phyloP scores from a whole-genome alignment of 2,113 vertebrate species.

The Eublepharis macularius region DNA sequence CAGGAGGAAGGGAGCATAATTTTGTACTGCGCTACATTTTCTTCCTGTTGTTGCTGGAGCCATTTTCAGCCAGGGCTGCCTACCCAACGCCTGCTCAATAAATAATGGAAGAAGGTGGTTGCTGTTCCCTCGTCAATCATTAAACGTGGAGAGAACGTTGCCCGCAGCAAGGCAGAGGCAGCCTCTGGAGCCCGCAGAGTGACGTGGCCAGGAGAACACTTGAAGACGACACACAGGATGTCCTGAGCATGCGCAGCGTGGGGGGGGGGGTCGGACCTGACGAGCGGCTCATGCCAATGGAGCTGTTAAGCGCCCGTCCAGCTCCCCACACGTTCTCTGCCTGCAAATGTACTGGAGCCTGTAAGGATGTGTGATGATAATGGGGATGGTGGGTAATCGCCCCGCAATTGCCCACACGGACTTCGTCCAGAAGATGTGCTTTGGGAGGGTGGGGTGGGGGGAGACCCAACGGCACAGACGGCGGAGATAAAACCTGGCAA shows the following conservation, averaged over 20 bases:
- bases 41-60: not conserved
- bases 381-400: not conserved
- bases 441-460: not conserved
- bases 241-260: not conserved
- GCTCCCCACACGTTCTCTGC: not conserved
- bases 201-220: conserved; percentile 9
- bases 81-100: conserved; percentile 4
- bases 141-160: conserved; percentile 1
- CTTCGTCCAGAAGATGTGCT: not conserved
- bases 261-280: not conserved
- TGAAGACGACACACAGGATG: not conserved
- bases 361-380: not conserved
- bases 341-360: not conserved
- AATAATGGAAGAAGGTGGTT: not conserved
- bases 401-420: too few relatives aligned
- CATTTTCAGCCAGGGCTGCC: not conserved
- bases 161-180: not conserved
- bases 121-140: not conserved
- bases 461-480: not conserved
- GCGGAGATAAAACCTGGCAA: not conserved
- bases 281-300: not conserved
- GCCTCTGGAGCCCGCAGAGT: not conserved
- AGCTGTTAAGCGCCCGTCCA: not conserved
- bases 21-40: not conserved
- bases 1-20: not conserved